These are phyloP conservation scores for Acleris literana DNA, from an alignment of 2,888 invertebrate species.

Conservation along the genomic window DNA sequence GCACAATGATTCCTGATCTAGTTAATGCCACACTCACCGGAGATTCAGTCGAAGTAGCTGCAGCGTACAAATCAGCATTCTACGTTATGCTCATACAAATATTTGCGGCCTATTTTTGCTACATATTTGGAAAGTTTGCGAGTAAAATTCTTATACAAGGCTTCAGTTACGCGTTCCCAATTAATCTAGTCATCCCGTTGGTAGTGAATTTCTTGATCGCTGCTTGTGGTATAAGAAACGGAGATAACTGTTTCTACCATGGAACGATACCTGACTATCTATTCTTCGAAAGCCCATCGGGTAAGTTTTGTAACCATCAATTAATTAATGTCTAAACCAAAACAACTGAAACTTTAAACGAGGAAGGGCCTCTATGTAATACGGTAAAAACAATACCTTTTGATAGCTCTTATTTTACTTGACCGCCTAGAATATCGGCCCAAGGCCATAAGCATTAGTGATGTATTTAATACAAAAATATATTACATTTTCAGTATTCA, in stretches of 20 bases:
- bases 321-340: too few species aligned
- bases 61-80: constrained; percentile 88
- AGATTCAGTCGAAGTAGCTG: constrained; percentile 88
- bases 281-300: constrained; percentile 94
- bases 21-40: constrained; percentile 89
- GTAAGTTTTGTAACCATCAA: constrained; percentile 47
- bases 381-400: too few species aligned
- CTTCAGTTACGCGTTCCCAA: constrained; percentile 98
- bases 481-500: constrained; percentile 80
- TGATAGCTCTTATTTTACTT: too few species aligned
- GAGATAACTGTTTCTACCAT: constrained; percentile 94
- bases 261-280: constrained; percentile 93
- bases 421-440: too few species aligned
- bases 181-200: constrained; percentile 95
- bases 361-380: too few species aligned
- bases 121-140: constrained; percentile 97
- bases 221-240: constrained; percentile 93
- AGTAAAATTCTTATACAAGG: constrained; percentile 98
- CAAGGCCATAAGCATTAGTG: too few species aligned
- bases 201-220: constrained; percentile 94
- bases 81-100: constrained; percentile 92
- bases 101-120: constrained; percentile 92
- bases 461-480: background rate
- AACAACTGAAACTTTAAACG: background rate
- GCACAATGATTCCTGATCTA: constrained; percentile 87